Evolutionary conservation across 2,888 invertebrate species (phyloP).

Genomic region (Metacarcinus magister): DNA sequence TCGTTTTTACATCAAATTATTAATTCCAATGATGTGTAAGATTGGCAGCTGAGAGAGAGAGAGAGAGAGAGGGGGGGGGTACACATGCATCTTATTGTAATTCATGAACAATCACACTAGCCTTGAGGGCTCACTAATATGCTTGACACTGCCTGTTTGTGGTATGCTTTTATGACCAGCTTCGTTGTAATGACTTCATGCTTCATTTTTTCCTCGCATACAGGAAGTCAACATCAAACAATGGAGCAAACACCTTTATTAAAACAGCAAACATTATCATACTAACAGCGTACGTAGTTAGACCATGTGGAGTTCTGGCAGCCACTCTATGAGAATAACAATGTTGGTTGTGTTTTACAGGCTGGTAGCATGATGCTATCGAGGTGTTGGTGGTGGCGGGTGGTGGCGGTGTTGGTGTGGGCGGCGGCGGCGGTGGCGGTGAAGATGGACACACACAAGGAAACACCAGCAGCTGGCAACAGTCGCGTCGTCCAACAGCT

Average conservation of each 20-base stretch:
- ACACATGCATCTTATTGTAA: not conserved
- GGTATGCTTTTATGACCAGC: not conserved
- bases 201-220: not conserved
- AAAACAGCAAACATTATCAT: not conserved
- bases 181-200: not conserved
- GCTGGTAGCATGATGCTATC: conserved; percentile 76
- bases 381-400: conserved; percentile 69
- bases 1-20: not conserved
- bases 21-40: not conserved
- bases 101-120: not conserved
- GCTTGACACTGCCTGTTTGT: not conserved
- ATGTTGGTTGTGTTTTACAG: conserved; percentile 43
- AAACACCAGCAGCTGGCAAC: not conserved
- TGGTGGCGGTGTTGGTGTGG: conserved; percentile 76
- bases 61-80: not conserved
- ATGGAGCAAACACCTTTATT: not conserved
- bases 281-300: not conserved
- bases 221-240: not conserved
- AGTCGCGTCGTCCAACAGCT: conserved; percentile 55
- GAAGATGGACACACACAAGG: not conserved
- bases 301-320: not conserved
- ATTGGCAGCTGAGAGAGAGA: not conserved
- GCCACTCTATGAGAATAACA: not conserved
- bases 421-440: conserved; percentile 49
- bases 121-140: not conserved